Base-by-base conservation (phyloP, 2,797 vertebrate genomes). In the Dicrostonyx torquatus region DNA sequence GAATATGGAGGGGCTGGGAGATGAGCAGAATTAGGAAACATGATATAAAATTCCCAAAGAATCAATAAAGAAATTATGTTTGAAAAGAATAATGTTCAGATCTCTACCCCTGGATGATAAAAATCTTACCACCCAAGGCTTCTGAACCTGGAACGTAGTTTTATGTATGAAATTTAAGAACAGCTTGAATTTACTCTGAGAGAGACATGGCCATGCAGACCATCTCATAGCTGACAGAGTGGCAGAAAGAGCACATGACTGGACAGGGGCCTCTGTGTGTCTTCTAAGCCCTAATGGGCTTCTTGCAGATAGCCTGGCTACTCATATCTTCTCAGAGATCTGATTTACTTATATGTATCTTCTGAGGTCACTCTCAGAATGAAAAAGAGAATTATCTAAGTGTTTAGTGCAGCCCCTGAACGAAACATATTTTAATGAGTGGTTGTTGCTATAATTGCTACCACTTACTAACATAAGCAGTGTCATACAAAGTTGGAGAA, bases 241-340 rank as follows among this genome's bases (percentile, higher is more conserved):
- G 9, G 45, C 13, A 68, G 26, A 58, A 26, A 37, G 26, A n/a
- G 1, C 0, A 1, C 5, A 5, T 1, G 22, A 9, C 17, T 12
- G 0, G 11, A 10, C 1, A 7, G 68, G 37, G 10, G 6, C 34
- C 48, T 68, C 9, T 0, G 2, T 20, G 37, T 18, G 5, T 8
- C 45, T 17, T 58, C 48, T 37, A n/a, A 20, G 34, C 60, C 3
- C 7, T 0, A 10, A 15, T 31, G 4, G 0, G 15, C 2, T 20
- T 53, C 48, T 34, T 20, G 3, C 5, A 13, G 18, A n/a, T 20
- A 34, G 6, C 4, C 17, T 7, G 8, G 4, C 1, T 7, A 24
- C 18, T 48, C 20, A 78, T 2, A 0, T 10, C 40, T 18, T 55
- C 29, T 22, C 40, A 55, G 31, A 89, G 24, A 4, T 64, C 43